Percentiles rank a stretch among this genome's conserved stretches.
Conservation (phyloP, 1,140 invertebrate species). For the Anastrepha ludens region DNA sequence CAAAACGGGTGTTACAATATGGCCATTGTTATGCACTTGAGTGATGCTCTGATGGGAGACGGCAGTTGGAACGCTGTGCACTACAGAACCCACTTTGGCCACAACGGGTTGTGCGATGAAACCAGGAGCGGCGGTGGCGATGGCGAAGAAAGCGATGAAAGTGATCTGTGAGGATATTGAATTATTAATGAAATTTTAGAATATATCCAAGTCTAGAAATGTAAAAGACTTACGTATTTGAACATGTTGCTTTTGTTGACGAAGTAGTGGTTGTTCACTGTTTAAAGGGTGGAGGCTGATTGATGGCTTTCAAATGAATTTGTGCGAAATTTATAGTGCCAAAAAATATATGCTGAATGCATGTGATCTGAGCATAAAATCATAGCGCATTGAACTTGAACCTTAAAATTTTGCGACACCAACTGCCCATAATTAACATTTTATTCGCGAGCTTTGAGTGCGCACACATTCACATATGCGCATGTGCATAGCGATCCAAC, state of each 20-base stretch:
- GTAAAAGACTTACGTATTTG: constrained; percentile 70
- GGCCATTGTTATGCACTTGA: constrained; percentile 65
- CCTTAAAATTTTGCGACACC: neutral
- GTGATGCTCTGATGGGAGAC: constrained; percentile 75
- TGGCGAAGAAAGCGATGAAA: neutral
- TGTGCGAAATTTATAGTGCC: neutral
- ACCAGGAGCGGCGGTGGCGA: constrained; percentile 47
- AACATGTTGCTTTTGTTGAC: constrained; percentile 69
- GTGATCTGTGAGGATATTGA: too few species aligned
- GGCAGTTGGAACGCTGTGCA: constrained; percentile 72
- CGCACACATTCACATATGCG: too few species aligned
- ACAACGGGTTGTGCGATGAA: constrained; percentile 62
- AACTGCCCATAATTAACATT: neutral
- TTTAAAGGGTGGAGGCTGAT: neutral
- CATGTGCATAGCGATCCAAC: too few species aligned
- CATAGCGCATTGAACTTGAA: constrained; percentile 2
- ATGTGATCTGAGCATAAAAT: too few species aligned
- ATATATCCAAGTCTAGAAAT: neutral
- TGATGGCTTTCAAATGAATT: neutral
- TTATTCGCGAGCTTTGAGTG: too few species aligned
- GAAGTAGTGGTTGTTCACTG: neutral
- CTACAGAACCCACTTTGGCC: constrained; percentile 67
- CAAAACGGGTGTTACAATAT: constrained; percentile 64
- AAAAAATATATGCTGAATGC: neutral
- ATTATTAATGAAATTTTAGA: too few species aligned